phyloP scores from a whole-genome alignment of 2,113 vertebrate genomes.

The Erythrocercus mccallii region DNA sequence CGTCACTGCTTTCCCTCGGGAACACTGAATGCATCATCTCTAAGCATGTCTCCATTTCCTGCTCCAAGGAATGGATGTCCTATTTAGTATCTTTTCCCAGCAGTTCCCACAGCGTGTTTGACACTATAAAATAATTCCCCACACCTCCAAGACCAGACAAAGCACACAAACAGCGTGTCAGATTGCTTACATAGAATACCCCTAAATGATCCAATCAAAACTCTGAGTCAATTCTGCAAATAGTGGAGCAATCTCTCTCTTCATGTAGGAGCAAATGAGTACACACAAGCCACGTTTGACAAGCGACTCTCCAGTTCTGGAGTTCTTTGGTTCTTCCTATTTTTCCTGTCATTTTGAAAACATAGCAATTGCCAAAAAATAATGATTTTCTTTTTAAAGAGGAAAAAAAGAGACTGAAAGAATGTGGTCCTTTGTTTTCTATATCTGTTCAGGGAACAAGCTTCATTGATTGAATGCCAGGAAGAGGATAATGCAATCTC shows the following conservation, averaged over 20 bases:
- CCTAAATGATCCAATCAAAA: not conserved
- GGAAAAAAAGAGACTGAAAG: not conserved
- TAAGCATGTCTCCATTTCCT: not conserved
- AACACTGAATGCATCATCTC: not conserved
- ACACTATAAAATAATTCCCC: not conserved
- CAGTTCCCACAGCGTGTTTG: not conserved
- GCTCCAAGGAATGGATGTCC: not conserved
- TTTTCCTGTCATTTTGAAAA: conserved; percentile 13
- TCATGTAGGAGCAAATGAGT: not conserved
- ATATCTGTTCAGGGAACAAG: conserved; percentile 34
- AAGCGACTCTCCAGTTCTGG: not conserved
- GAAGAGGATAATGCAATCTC: conserved; percentile 37
- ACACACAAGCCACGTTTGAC: not conserved
- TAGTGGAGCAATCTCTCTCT: not conserved
- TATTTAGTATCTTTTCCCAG: not conserved
- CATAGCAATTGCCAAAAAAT: not conserved
- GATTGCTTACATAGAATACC: not conserved
- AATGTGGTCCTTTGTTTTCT: conserved; percentile 41
- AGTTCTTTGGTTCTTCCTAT: not conserved
- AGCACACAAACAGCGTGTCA: not conserved
- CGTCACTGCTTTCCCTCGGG: not conserved
- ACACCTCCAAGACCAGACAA: not conserved
- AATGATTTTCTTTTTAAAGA: conserved; percentile 5
- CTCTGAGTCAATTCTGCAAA: not conserved
- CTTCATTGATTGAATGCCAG: conserved; percentile 35